phyloP scores from a whole-genome alignment of 1,140 invertebrate species.

The Pogonus chalceus region DNA sequence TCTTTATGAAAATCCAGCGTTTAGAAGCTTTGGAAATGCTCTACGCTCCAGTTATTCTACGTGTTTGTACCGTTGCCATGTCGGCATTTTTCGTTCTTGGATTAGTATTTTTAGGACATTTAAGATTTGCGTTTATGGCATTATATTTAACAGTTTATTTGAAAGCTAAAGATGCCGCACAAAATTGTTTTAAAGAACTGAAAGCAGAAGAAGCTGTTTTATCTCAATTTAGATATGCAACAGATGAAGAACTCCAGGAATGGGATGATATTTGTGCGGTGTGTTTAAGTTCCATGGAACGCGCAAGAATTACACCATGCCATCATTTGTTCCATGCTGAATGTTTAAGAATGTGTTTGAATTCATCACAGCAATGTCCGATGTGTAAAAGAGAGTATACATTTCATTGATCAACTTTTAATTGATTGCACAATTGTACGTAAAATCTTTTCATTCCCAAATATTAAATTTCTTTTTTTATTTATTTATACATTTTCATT shows the following conservation, averaged over 20 bases:
- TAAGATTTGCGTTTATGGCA: constrained; percentile 46
- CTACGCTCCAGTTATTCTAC: constrained; percentile 53
- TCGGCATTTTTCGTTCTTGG: constrained; percentile 43
- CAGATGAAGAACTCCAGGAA: constrained; percentile 48
- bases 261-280: constrained; percentile 68
- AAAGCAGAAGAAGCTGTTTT: constrained; percentile 48
- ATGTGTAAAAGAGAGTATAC: constrained; percentile 54
- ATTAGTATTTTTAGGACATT: constrained; percentile 43
- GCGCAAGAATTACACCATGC: constrained; percentile 61
- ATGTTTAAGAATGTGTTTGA: constrained; percentile 58
- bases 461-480: too few species aligned
- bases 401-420: constrained; percentile 25
- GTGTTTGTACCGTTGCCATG: constrained; percentile 42
- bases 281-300: constrained; percentile 56
- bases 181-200: constrained; percentile 43
- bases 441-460: too few species aligned
- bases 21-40: constrained; percentile 57
- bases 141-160: constrained; percentile 58
- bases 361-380: constrained; percentile 56
- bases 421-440: not conserved
- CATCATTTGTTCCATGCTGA: constrained; percentile 68
- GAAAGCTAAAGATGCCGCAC: constrained; percentile 48
- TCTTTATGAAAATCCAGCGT: constrained; percentile 45
- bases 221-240: constrained; percentile 53
- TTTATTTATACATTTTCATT: too few species aligned